phyloP scores from a whole-genome alignment of 1,140 invertebrate genomes.

The Nylanderia fulva region DNA sequence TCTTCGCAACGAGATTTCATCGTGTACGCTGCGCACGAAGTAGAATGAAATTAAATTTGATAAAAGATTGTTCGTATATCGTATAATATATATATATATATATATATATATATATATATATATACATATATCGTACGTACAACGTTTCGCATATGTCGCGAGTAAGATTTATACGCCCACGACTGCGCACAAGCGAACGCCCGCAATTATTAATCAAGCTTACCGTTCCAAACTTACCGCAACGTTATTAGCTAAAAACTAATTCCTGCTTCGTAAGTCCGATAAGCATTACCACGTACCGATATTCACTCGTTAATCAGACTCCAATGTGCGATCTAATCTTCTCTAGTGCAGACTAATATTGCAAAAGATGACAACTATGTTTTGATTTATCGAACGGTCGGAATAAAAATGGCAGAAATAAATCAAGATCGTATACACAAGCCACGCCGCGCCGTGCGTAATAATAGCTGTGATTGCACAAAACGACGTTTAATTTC shows the following conservation, averaged over 20 bases:
- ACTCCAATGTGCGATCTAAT: slow-evolving; percentile 28
- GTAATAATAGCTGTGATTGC: background rate
- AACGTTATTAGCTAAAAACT: slow-evolving; percentile 3
- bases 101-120: too few relatives aligned
- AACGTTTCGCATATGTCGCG: slow-evolving; percentile 1
- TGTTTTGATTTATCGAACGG: background rate
- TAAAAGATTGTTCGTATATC: slow-evolving; percentile 36
- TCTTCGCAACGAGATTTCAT: background rate
- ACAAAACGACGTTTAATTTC: background rate
- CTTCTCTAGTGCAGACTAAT: background rate
- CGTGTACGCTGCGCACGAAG: slow-evolving; percentile 6
- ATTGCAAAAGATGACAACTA: background rate
- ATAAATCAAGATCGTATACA: background rate
- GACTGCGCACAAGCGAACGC: slow-evolving; percentile 6
- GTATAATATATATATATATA: too few relatives aligned
- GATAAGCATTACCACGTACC: slow-evolving; percentile 12
- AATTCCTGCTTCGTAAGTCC: slow-evolving; percentile 10
- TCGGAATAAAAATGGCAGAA: background rate
- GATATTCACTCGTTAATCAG: slow-evolving; percentile 35
- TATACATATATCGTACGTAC: background rate
- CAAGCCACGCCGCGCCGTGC: background rate
- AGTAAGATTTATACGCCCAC: slow-evolving; percentile 23
- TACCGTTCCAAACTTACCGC: slow-evolving; percentile 2
- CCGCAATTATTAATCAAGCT: slow-evolving; percentile 49
- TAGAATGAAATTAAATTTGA: slow-evolving; percentile 48